Evolutionary conservation across 2,888 invertebrate species (phyloP).

Genomic region (Beris morrisii): DNA sequence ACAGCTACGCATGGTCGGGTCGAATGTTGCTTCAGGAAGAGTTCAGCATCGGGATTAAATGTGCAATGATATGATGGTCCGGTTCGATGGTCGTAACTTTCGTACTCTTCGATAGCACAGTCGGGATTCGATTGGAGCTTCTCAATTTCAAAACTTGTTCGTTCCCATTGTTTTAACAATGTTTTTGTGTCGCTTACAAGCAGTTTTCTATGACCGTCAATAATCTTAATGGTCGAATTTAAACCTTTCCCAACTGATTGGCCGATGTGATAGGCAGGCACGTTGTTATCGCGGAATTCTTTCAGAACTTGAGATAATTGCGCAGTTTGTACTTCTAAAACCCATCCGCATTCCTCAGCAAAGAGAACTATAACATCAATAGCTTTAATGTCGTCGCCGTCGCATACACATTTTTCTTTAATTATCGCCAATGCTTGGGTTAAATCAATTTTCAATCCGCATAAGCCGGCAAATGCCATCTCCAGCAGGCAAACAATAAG

Average conservation of each 20-base stretch:
- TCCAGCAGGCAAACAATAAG: conserved; percentile 86
- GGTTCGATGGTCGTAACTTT: conserved; percentile 66
- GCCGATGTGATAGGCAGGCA: conserved; percentile 71
- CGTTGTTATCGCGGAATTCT: conserved; percentile 63
- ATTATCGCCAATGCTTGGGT: conserved; percentile 52
- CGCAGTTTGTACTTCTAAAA: conserved; percentile 69
- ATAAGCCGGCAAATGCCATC: conserved; percentile 94
- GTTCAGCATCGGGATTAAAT: conserved; percentile 66
- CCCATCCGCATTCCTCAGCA: conserved; percentile 84
- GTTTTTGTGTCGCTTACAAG: conserved; percentile 66
- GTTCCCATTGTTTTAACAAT: conserved; percentile 89
- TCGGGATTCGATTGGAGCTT: conserved; percentile 77
- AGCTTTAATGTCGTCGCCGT: conserved; percentile 47
- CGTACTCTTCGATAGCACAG: conserved; percentile 80
- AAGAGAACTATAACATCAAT: conserved; percentile 71
- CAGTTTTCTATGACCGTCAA: conserved; percentile 47
- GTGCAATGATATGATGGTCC: conserved; percentile 73
- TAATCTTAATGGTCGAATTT: conserved; percentile 49
- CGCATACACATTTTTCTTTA: conserved; percentile 7
- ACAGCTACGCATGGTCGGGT: conserved; percentile 78
- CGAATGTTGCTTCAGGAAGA: conserved; percentile 49
- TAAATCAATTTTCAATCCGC: conserved; percentile 72
- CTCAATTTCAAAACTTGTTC: conserved; percentile 90
- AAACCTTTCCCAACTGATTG: conserved; percentile 68
- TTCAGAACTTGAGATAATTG: conserved; percentile 63